These are phyloP conservation scores for Hemaris fuciformis DNA, from an alignment of 2,888 invertebrate species.

Conservation along the genomic window DNA sequence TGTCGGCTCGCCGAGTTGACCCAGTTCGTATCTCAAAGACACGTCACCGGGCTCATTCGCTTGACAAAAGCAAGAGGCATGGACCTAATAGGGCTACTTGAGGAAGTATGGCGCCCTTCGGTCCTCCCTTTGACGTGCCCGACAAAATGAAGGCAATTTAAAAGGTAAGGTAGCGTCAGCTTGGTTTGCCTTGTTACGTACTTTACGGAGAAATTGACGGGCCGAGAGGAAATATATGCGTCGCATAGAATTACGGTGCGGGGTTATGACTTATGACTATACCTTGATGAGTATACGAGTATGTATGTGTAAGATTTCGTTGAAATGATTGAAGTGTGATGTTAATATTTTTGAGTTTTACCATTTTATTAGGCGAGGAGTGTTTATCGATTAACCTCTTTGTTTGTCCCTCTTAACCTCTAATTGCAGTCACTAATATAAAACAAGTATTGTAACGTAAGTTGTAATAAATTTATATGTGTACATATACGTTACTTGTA, in stretches of 20 bases:
- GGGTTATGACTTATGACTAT: no score
- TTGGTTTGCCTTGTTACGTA: conserved; percentile 18
- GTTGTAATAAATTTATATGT: no score
- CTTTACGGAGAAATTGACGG: background rate
- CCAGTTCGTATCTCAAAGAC: conserved; percentile 77
- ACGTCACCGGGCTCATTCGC: conserved; percentile 52
- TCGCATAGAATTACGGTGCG: background rate
- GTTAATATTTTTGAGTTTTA: no score
- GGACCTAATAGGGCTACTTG: conserved; percentile 73
- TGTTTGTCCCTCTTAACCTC: no score
- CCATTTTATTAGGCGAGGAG: no score
- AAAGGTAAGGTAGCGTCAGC: conserved; percentile 45
- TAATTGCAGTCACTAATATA: no score
- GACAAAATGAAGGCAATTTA: conserved; percentile 71
- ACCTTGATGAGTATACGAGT: no score
- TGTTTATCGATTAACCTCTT: no score
- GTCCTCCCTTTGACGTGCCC: conserved; percentile 58
- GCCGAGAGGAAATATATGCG: background rate
- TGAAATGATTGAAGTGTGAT: no score
- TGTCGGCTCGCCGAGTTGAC: conserved; percentile 60
- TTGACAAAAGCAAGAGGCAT: conserved; percentile 68
- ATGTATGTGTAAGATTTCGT: no score
- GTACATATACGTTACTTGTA: no score
- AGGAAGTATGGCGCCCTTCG: conserved; percentile 53
- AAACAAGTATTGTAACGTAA: no score